These are phyloP conservation scores for Exocentrus adspersus DNA, from an alignment of 2,888 invertebrate genomes.

Conservation along the genomic window DNA sequence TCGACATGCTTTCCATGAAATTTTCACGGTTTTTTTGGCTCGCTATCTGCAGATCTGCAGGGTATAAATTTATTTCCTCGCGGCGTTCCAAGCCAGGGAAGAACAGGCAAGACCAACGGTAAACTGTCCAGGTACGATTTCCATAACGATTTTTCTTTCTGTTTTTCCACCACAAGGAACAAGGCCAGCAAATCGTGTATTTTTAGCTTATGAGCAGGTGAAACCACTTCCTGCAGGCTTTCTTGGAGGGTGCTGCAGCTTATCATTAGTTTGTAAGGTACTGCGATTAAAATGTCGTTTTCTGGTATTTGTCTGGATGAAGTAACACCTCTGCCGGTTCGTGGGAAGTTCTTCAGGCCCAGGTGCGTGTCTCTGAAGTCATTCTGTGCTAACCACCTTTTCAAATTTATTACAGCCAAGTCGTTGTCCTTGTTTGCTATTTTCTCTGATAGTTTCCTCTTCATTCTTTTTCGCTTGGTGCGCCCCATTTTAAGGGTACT, in stretches of 20 bases:
- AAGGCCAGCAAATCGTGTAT: constrained; percentile 80
- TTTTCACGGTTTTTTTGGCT: constrained; percentile 66
- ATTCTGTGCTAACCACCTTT: constrained; percentile 66
- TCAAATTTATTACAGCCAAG: constrained; percentile 59
- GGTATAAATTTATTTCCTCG: constrained; percentile 68
- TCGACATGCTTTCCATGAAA: constrained; percentile 62
- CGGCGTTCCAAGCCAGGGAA: constrained; percentile 74
- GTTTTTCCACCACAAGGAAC: constrained; percentile 77
- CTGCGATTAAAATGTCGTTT: constrained; percentile 70
- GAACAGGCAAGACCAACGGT: constrained; percentile 70
- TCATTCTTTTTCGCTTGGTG: constrained; percentile 60
- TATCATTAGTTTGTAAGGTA: constrained; percentile 71
- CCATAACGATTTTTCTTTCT: constrained; percentile 70
- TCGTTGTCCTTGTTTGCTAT: constrained; percentile 55
- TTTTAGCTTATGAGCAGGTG: constrained; percentile 60
- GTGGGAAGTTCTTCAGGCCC: constrained; percentile 68
- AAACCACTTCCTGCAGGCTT: constrained; percentile 10
- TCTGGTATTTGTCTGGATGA: constrained; percentile 67
- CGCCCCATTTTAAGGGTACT: constrained; percentile 66
- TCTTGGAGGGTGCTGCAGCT: constrained; percentile 52
- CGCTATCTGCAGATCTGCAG: constrained; percentile 67
- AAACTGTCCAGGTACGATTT: constrained; percentile 75
- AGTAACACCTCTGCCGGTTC: constrained; percentile 80
- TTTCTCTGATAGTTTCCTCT: constrained; percentile 51
- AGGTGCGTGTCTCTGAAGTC: constrained; percentile 70